These are phyloP conservation scores for Halyomorpha halys DNA, from an alignment of 1,140 invertebrate species.

Conservation along the genomic window DNA sequence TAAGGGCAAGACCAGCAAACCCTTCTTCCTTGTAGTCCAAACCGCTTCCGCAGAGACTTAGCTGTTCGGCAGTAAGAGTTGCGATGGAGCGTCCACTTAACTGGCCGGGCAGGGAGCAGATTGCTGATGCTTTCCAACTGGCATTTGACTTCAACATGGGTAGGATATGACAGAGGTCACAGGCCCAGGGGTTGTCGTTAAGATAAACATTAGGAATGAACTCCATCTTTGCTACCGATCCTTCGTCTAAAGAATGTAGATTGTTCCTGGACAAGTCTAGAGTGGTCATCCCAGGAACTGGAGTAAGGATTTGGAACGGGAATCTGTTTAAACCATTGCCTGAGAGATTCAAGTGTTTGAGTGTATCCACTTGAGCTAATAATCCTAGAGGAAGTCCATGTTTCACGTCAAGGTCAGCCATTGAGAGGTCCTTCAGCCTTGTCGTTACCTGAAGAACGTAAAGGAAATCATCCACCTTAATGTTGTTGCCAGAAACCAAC, in stretches of 20 bases:
- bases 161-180: slow-evolving; percentile 51
- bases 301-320: slow-evolving; percentile 42
- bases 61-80: slow-evolving; percentile 38
- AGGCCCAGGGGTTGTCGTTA: slow-evolving; percentile 54
- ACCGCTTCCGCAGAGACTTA: slow-evolving; percentile 41
- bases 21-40: slow-evolving; percentile 32
- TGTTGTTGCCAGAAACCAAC: slow-evolving; percentile 54
- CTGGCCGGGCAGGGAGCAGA: slow-evolving; percentile 42
- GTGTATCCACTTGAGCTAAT: slow-evolving; percentile 41
- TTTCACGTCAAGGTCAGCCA: slow-evolving; percentile 45
- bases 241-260: slow-evolving; percentile 46
- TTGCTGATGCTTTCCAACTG: slow-evolving; percentile 37
- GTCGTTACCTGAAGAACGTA: slow-evolving; percentile 44
- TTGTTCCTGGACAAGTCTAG: slow-evolving; percentile 53
- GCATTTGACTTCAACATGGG: slow-evolving; percentile 44
- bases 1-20: slow-evolving; percentile 33
- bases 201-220: slow-evolving; percentile 41
- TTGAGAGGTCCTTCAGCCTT: slow-evolving; percentile 44
- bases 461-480: slow-evolving; percentile 38
- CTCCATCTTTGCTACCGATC: slow-evolving; percentile 44
- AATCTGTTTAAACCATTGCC: slow-evolving; percentile 42
- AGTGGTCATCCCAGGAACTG: slow-evolving; percentile 43
- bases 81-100: slow-evolving; percentile 41
- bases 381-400: slow-evolving; percentile 41
- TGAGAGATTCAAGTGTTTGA: slow-evolving; percentile 44